Base-by-base conservation (phyloP, 2,888 invertebrate species). In the Lasioglossum malachurum region DNA sequence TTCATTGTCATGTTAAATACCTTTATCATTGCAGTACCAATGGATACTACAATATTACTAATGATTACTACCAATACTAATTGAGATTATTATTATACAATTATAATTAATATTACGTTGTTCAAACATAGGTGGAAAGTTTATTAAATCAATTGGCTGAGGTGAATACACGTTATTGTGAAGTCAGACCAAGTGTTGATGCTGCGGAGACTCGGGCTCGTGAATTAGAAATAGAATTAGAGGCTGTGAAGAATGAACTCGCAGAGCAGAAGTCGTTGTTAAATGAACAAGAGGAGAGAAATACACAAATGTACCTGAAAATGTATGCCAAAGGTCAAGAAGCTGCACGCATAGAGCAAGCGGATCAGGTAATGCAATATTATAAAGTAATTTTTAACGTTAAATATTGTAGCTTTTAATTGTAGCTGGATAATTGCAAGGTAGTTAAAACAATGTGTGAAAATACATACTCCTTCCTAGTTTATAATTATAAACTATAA, bases 271-370 rank as follows among this genome's bases (percentile, higher is more conserved):
- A 97, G 91, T 96, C 91, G 44, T 88, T 95, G 35, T 82, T 98
- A 49, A 96, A 96, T 84, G 97, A 97, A 77, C 97, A 97, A 87
- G 98, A 98, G 91, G 96, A 96, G 90, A 96, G 97, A 89, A 97
- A 98, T 92, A 97, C 97, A 92, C 96, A 97, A 92, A 96, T 97
- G 96, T 98, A 98, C 95, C 96, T 98, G 94, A 97, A 98, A 95
- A 97, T 98, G 97, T 98, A 97, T 95, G 97, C 97, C 93, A 97
- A 98, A 95, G 98, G 98, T 49, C 97, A 97, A 93, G 97, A 98
- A 94, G 97, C 98, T n/a, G 98, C 97, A 77, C 97, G 97, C 93
- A 96, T 97, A 94, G 97, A 97, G 93, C 96, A 97, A 93, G 96
- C 97, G 91, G 97, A 97, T 93, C 97, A 97, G 96, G 98, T 97